Evolutionary conservation across 2,888 invertebrate genomes (phyloP).

Genomic region (Neuroscelio doddi): DNA sequence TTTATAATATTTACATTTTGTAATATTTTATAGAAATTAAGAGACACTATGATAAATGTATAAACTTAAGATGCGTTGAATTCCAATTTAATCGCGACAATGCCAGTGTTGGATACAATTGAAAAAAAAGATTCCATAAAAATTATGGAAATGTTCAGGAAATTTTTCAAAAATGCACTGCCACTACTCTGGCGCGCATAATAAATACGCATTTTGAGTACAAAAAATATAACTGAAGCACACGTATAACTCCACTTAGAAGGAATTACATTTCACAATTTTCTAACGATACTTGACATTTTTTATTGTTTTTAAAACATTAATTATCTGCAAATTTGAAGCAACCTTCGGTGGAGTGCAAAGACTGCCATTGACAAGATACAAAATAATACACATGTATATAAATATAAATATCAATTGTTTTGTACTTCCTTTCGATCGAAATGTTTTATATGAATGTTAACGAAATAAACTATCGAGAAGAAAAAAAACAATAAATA

Average conservation of each 20-base stretch:
- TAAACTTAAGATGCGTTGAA: too few species aligned
- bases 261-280: too few species aligned
- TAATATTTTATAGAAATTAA: too few species aligned
- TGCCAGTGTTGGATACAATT: too few species aligned
- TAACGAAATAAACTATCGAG: conserved; percentile 45
- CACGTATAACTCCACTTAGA: conserved; percentile 22
- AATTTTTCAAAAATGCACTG: conserved; percentile 54
- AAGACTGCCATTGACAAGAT: conserved; percentile 48
- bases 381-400: conserved; percentile 39
- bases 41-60: conserved; percentile 12
- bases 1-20: too few species aligned
- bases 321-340: conserved; percentile 23
- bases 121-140: neutral
- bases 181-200: conserved; percentile 63
- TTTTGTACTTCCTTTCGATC: conserved; percentile 41
- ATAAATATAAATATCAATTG: conserved; percentile 44
- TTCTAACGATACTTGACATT: conserved; percentile 1
- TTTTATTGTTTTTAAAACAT: conserved; percentile 3
- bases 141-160: neutral
- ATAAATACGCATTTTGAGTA: conserved; percentile 65
- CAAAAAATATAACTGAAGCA: conserved; percentile 57
- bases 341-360: conserved; percentile 52
- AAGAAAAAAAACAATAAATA: conserved; percentile 15
- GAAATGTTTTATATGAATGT: conserved; percentile 46
- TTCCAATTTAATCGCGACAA: too few species aligned